Evolutionary conservation across 1,140 invertebrate species (phyloP).

Genomic region (Caenorhabditis latens): DNA sequence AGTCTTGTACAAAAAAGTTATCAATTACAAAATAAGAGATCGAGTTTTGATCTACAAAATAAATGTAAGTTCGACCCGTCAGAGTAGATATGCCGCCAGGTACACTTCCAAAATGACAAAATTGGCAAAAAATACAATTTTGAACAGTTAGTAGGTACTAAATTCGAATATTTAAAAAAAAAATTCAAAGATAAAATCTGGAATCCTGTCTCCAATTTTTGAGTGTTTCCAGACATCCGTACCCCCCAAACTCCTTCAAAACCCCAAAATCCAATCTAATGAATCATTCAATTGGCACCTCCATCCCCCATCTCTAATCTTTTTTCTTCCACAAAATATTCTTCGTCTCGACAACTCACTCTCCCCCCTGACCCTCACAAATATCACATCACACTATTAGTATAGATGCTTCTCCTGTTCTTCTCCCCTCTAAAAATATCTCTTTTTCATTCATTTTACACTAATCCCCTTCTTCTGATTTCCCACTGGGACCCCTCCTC

Average conservation of each 20-base stretch:
- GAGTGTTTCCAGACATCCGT: too few relatives aligned
- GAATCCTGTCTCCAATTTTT: too few relatives aligned
- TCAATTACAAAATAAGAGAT: background rate
- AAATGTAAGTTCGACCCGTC: too few relatives aligned
- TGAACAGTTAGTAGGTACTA: too few relatives aligned
- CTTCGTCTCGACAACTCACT: too few relatives aligned
- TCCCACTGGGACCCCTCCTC: background rate
- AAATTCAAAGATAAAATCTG: background rate
- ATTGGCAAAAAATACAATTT: too few relatives aligned
- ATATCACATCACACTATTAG: conserved; percentile 12
- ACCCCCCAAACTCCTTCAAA: background rate
- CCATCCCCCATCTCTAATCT: background rate
- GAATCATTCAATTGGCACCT: background rate
- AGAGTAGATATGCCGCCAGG: too few relatives aligned
- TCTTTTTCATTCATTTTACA: conserved; percentile 6
- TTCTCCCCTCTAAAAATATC: conserved; percentile 39
- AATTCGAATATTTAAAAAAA: too few relatives aligned
- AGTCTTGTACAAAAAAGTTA: background rate
- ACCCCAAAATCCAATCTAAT: background rate
- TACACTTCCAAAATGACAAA: background rate
- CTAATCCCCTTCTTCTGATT: background rate
- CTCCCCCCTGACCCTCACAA: background rate
- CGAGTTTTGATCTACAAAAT: background rate
- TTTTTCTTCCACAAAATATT: background rate
- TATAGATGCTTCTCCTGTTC: background rate